phyloP scores from a whole-genome alignment of 2,797 vertebrate species.

The Luscinia megarhynchos region DNA sequence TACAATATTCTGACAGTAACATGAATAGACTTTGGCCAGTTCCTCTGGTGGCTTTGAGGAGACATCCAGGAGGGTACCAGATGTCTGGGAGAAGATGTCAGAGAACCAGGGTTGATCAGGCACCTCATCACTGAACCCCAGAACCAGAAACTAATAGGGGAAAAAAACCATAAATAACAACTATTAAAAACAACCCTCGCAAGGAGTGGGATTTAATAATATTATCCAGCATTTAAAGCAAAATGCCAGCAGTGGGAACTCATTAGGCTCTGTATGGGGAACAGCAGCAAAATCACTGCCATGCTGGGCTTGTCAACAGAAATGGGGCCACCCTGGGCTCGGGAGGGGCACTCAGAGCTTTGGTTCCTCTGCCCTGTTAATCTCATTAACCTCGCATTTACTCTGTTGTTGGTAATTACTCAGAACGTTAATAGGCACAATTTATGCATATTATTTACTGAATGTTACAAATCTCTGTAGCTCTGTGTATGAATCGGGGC shows the following conservation, averaged over 20 bases:
- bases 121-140: background rate
- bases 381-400: slow-evolving; percentile 43
- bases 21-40: background rate
- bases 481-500: background rate
- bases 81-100: background rate
- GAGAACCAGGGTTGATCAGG: background rate
- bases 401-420: slow-evolving; percentile 40
- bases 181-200: background rate
- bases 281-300: slow-evolving; percentile 29
- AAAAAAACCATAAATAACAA: background rate
- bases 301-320: slow-evolving; percentile 19
- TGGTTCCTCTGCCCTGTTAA: background rate
- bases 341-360: background rate
- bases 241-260: slow-evolving; percentile 33
- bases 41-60: background rate
- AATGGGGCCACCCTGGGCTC: background rate
- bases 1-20: background rate
- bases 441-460: slow-evolving; percentile 3
- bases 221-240: background rate
- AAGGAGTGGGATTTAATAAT: slow-evolving; percentile 35
- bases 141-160: background rate
- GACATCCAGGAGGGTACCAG: background rate
- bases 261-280: slow-evolving; percentile 13
- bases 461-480: background rate
- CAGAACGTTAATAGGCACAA: background rate